phyloP scores from a whole-genome alignment of 2,113 vertebrate species.

The Apodemus sylvaticus region DNA sequence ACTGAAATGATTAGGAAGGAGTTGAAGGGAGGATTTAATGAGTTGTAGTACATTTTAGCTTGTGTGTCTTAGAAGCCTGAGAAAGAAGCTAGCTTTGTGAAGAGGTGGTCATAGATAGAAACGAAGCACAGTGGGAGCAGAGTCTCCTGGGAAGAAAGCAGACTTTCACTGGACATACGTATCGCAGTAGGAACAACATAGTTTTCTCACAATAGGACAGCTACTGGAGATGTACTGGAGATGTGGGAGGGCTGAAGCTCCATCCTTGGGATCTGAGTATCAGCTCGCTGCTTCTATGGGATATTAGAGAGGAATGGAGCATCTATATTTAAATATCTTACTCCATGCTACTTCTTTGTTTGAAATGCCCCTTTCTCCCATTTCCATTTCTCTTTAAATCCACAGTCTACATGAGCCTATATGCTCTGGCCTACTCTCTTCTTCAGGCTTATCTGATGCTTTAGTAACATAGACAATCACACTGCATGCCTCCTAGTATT shows the following conservation, averaged over 20 bases:
- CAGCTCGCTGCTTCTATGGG: not conserved
- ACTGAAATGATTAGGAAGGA: not conserved
- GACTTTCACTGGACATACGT: not conserved
- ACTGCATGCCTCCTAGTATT: not conserved
- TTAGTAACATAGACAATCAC: not conserved
- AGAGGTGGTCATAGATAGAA: not conserved
- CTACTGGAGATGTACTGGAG: not conserved
- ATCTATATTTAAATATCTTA: not conserved
- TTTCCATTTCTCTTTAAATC: conserved; percentile 27
- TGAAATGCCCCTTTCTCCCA: not conserved
- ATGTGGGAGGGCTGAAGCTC: not conserved
- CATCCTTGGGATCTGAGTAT: not conserved
- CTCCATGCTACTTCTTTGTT: not conserved
- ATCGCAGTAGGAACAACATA: not conserved
- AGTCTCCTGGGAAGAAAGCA: not conserved
- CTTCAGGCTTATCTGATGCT: not conserved
- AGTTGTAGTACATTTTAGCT: not conserved
- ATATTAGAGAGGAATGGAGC: not conserved
- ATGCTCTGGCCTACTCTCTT: not conserved
- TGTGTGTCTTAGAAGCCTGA: not conserved
- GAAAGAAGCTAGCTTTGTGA: not conserved
- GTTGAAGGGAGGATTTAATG: not conserved
- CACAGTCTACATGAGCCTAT: not conserved
- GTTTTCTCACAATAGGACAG: not conserved
- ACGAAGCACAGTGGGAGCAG: not conserved